A percentile compares a stretch with the other conserved stretches of the same genome.
Evolutionary conservation across 1,140 invertebrate genomes (phyloP).

Genomic region (Ectropis grisescens): DNA sequence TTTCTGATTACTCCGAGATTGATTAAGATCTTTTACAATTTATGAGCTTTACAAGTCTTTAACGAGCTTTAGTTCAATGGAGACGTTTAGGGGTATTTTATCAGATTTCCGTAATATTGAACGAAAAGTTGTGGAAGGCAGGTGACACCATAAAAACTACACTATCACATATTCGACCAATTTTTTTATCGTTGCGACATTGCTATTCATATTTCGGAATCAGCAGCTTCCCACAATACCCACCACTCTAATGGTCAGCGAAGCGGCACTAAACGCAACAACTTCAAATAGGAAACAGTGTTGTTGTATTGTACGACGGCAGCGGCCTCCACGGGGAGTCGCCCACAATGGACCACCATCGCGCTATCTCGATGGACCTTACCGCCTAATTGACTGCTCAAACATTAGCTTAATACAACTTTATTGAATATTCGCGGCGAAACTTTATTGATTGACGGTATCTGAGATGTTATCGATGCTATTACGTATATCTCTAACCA

Average conservation of each 20-base stretch:
- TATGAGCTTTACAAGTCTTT: constrained; percentile 20
- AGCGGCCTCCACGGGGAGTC: constrained; percentile 39
- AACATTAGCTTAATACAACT: constrained; percentile 64
- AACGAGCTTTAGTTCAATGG: constrained; percentile 16
- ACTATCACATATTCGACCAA: no score
- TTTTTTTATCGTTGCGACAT: no score
- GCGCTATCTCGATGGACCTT: constrained; percentile 63
- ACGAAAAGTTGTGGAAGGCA: no score
- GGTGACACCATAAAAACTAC: no score
- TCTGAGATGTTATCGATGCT: no score
- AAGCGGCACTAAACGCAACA: constrained; percentile 45
- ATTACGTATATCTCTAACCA: no score
- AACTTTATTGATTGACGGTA: no score
- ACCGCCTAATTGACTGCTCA: constrained; percentile 67
- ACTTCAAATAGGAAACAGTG: constrained; percentile 55
- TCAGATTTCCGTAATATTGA: no score
- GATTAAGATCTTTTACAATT: constrained; percentile 32
- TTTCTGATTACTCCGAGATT: constrained; percentile 22
- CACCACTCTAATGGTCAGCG: constrained; percentile 37
- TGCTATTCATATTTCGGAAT: no score
- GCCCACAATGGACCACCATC: constrained; percentile 60
- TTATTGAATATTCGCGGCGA: constrained; percentile 57
- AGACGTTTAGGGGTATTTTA: constrained; percentile 3
- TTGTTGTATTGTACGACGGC: constrained; percentile 29
- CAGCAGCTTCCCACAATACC: constrained; percentile 49